phyloP scores from a whole-genome alignment of 2,113 vertebrate species.

The Amphiprion ocellaris region DNA sequence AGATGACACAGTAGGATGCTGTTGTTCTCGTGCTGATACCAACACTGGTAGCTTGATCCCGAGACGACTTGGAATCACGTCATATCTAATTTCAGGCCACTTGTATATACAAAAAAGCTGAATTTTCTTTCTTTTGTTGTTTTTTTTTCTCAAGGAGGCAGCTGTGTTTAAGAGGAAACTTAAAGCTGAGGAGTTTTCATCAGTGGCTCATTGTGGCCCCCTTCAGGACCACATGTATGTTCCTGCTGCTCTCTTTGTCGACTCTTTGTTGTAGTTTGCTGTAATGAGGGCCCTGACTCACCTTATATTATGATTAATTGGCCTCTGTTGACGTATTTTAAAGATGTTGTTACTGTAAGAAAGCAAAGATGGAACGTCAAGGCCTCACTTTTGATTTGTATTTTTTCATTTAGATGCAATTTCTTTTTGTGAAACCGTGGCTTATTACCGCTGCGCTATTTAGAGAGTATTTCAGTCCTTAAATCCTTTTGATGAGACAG shows the following conservation, averaged over 20 bases:
- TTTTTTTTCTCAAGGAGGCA: constrained; percentile 33
- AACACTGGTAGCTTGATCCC: constrained; percentile 32
- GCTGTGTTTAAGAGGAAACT: constrained; percentile 44
- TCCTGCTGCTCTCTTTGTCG: constrained; percentile 39
- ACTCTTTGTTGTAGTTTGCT: constrained; percentile 14
- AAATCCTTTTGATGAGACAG: constrained; percentile 60
- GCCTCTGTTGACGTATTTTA: constrained; percentile 18
- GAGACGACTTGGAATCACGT: background rate
- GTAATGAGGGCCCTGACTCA: background rate
- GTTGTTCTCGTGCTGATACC: constrained; percentile 59
- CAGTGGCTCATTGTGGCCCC: constrained; percentile 77
- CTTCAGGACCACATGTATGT: constrained; percentile 72
- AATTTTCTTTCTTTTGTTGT: constrained; percentile 29
- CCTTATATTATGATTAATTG: background rate
- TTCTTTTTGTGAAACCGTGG: constrained; percentile 39
- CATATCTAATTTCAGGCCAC: constrained; percentile 20
- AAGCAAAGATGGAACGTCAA: background rate
- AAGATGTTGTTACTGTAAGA: background rate
- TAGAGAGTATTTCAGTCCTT: constrained; percentile 46
- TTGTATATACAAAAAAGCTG: background rate
- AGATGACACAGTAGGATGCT: constrained; percentile 73
- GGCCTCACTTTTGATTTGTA: background rate
- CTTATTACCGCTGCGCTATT: constrained; percentile 56
- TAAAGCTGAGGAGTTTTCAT: constrained; percentile 57
- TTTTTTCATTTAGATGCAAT: constrained; percentile 18